A percentile compares a stretch with the other conserved stretches of the same genome.
Conservation (phyloP, 2,888 invertebrate genomes). For the Augiades crinisus region DNA sequence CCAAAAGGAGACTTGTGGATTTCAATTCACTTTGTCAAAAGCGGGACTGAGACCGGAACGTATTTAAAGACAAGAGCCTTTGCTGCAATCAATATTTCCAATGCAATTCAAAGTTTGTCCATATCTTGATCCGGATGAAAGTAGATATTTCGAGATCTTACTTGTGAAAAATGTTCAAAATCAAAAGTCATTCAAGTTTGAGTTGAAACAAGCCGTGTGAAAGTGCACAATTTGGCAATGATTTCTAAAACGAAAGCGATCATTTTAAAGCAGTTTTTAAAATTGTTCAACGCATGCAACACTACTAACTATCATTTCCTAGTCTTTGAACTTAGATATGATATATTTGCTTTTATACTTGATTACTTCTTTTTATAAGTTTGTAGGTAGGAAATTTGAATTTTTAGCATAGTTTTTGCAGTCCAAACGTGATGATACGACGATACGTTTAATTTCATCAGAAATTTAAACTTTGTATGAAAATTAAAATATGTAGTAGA, state of each 20-base stretch:
- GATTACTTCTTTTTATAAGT: no score
- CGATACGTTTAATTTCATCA: no score
- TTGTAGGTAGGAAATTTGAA: no score
- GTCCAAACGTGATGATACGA: no score
- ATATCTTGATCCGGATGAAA: constrained; percentile 9
- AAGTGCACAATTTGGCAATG: constrained; percentile 37
- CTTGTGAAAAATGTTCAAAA: constrained; percentile 16
- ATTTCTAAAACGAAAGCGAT: constrained; percentile 27
- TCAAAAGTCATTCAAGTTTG: constrained; percentile 30
- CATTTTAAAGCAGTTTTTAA: no score
- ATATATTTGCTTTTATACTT: no score
- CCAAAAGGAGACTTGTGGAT: constrained; percentile 57
- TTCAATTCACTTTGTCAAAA: constrained; percentile 45
- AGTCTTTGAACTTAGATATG: no score
- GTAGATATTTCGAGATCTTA: constrained; percentile 13
- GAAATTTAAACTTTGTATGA: no score
- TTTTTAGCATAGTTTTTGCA: no score
- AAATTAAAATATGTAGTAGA: no score
- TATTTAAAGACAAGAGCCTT: constrained; percentile 27
- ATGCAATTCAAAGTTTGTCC: constrained; percentile 16
- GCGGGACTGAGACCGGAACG: constrained; percentile 26
- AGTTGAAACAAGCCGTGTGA: constrained; percentile 36
- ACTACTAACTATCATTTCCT: no score
- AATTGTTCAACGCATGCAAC: no score
- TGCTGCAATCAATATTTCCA: constrained; percentile 20